phyloP scores from a whole-genome alignment of 2,888 invertebrate species.

The Brachynemurus nebulosus region DNA sequence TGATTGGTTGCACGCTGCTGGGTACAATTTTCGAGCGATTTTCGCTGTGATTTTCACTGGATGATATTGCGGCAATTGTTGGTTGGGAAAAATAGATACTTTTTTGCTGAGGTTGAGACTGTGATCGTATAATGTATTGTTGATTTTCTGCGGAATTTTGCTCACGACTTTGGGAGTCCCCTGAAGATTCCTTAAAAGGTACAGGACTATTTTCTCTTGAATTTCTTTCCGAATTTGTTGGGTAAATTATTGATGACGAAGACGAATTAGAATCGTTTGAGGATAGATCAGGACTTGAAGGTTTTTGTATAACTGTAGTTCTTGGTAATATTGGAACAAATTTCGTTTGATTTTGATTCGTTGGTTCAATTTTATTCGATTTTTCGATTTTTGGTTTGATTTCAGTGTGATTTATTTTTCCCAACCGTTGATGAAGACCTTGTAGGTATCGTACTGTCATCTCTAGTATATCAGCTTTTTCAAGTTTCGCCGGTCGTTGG shows the following conservation, averaged over 20 bases:
- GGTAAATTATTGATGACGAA: background rate
- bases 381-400: conserved; percentile 10
- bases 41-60: background rate
- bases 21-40: conserved; percentile 18
- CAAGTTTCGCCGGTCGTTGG: conserved; percentile 40
- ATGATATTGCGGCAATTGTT: background rate
- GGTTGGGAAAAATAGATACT: background rate
- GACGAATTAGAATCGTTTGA: conserved; percentile 7
- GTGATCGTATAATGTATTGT: too few relatives aligned
- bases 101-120: background rate
- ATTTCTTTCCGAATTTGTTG: background rate
- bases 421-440: conserved; percentile 28
- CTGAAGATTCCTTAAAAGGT: background rate
- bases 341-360: background rate
- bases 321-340: conserved; percentile 8
- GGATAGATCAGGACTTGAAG: too few relatives aligned
- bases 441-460: conserved; percentile 45
- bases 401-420: conserved; percentile 3
- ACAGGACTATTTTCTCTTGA: conserved; percentile 4
- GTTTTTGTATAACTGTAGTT: background rate
- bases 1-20: conserved; percentile 16
- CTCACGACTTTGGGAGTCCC: background rate
- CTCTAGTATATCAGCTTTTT: conserved; percentile 50
- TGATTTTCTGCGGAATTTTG: background rate
- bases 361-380: background rate